phyloP scores from a whole-genome alignment of 2,113 vertebrate genomes.

The Dissostichus mawsoni region DNA sequence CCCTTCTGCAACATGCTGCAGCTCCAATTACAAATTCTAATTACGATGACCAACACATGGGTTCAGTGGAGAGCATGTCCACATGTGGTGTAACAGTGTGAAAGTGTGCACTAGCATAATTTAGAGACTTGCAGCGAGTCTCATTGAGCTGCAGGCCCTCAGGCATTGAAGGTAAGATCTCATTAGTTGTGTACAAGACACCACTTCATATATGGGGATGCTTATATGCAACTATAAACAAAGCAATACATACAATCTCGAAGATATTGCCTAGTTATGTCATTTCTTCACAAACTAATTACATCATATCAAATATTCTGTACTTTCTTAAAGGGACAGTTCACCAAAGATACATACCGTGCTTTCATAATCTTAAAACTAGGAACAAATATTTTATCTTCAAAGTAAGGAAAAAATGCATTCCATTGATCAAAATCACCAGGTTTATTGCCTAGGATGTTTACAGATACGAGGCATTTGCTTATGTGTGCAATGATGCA shows the following conservation, averaged over 20 bases:
- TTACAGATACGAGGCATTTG: too few species aligned
- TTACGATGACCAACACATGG: conserved; percentile 54
- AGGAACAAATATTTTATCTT: too few species aligned
- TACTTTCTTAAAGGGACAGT: too few species aligned
- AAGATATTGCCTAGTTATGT: background rate
- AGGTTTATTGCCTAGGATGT: too few species aligned
- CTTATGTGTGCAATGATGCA: too few species aligned
- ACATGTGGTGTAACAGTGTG: background rate
- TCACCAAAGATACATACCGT: too few species aligned
- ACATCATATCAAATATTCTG: too few species aligned
- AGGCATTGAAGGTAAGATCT: conserved; percentile 36
- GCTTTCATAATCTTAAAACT: too few species aligned
- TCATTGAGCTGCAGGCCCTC: conserved; percentile 13
- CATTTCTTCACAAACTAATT: too few species aligned
- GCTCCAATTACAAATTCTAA: conserved; percentile 57
- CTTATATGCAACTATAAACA: background rate
- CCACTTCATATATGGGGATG: background rate
- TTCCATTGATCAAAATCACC: too few species aligned
- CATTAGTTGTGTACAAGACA: conserved; percentile 54
- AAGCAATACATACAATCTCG: background rate
- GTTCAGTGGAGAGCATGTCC: conserved; percentile 15
- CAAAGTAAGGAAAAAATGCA: too few species aligned
- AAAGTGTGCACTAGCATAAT: conserved; percentile 17
- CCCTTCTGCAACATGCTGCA: conserved; percentile 32
- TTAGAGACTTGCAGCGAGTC: conserved; percentile 12